These are phyloP conservation scores for Streblospio benedicti DNA, from an alignment of 1,140 invertebrate species.

Conservation along the genomic window DNA sequence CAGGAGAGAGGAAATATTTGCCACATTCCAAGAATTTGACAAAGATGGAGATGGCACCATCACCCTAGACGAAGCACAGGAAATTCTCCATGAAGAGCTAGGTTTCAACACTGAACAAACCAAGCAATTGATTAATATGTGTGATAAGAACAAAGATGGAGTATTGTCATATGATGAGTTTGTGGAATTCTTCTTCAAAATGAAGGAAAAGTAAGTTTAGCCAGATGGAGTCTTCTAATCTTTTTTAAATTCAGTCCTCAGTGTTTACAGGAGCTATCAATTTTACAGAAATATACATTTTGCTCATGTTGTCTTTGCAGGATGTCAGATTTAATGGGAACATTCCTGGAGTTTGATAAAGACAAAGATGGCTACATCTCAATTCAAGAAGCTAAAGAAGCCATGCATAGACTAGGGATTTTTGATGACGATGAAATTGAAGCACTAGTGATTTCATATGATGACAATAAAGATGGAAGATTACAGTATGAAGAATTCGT, in stretches of 20 bases:
- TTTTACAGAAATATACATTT: background rate
- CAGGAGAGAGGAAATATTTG: background rate
- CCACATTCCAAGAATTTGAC: background rate
- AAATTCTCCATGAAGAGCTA: background rate
- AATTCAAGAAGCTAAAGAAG: background rate
- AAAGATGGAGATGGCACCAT: background rate
- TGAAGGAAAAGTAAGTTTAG: constrained; percentile 1
- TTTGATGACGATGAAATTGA: constrained; percentile 2
- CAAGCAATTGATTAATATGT: background rate
- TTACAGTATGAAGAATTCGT: constrained; percentile 8
- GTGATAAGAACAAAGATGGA: constrained; percentile 6
- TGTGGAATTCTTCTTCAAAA: background rate
- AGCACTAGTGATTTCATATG: background rate
- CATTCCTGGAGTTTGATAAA: background rate
- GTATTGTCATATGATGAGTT: constrained; percentile 7
- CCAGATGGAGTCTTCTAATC: background rate
- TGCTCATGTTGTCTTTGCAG: background rate
- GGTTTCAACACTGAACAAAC: background rate
- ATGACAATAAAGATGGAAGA: background rate
- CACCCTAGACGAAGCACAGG: constrained; percentile 1
- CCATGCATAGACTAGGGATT: background rate
- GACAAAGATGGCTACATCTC: background rate
- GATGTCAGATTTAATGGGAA: background rate
- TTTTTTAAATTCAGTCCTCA: background rate
- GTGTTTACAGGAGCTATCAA: background rate